These are phyloP conservation scores for Acropora yongei DNA, from an alignment of 64 coral and sea anemone genomes.

Conservation along the genomic window DNA sequence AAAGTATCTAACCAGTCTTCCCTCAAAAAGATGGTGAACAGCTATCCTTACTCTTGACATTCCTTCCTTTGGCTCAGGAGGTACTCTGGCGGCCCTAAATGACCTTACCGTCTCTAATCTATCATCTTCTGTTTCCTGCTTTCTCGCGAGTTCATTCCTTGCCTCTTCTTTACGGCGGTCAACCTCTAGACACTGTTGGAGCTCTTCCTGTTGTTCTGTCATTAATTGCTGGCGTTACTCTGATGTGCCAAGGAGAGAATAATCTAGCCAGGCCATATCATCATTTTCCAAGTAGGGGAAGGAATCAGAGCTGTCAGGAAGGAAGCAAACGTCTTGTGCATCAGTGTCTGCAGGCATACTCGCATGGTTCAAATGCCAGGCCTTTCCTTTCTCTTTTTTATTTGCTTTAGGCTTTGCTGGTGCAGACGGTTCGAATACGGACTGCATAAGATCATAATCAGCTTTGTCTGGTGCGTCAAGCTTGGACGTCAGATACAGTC, in stretches of 20 bases:
- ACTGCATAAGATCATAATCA: conserved; percentile 28
- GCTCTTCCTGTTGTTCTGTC: conserved; percentile 51
- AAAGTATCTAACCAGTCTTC: too few relatives aligned
- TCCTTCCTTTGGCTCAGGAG: too few relatives aligned
- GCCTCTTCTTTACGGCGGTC: neutral
- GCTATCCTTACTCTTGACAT: too few relatives aligned
- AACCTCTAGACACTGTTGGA: neutral
- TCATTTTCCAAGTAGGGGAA: neutral
- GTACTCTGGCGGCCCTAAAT: too few relatives aligned
- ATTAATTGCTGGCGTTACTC: conserved; percentile 33
- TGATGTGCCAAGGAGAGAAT: conserved; percentile 36
- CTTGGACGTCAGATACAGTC: conserved; percentile 72
- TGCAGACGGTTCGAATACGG: neutral
- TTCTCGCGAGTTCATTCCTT: neutral
- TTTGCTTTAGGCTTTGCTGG: conserved; percentile 19
- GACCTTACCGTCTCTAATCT: too few relatives aligned
- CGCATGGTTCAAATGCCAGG: conserved; percentile 50
- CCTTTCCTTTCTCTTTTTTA: conserved; percentile 32
- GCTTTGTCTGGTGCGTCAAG: neutral
- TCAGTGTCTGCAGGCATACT: neutral
- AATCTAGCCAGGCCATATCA: conserved; percentile 11
- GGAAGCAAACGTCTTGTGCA: neutral
- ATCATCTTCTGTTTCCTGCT: too few relatives aligned
- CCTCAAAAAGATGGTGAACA: too few relatives aligned
- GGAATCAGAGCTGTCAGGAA: neutral